phyloP scores from a whole-genome alignment of 2,888 invertebrate species.

The Eurytoma adleriae region DNA sequence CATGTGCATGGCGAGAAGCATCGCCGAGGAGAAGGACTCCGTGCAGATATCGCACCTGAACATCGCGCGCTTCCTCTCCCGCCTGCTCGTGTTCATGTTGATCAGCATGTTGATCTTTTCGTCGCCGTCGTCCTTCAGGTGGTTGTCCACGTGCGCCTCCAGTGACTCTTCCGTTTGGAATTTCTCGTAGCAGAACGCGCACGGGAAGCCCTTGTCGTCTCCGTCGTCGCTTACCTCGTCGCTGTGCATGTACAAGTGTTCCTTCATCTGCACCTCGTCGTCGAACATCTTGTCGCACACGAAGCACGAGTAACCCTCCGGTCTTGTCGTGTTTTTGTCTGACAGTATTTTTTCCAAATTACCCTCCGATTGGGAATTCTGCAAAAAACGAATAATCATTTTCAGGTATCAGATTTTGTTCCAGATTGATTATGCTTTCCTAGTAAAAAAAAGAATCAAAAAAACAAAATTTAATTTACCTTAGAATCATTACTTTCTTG shows the following conservation, averaged over 20 bases:
- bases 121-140: slow-evolving; percentile 71
- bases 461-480: slow-evolving; percentile 8
- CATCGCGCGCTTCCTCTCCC: slow-evolving; percentile 40
- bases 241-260: slow-evolving; percentile 73
- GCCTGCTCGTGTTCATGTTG: slow-evolving; percentile 60
- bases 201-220: slow-evolving; percentile 64
- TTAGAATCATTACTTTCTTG: slow-evolving; percentile 45
- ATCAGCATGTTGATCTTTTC: slow-evolving; percentile 71
- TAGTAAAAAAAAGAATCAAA: neutral
- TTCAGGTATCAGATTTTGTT: too few relatives aligned
- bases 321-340: slow-evolving; percentile 9
- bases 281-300: slow-evolving; percentile 72
- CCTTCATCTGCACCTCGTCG: slow-evolving; percentile 70
- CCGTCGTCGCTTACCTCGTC: slow-evolving; percentile 70
- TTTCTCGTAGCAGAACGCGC: slow-evolving; percentile 71
- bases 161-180: slow-evolving; percentile 69
- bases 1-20: slow-evolving; percentile 70
- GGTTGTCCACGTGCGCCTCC: slow-evolving; percentile 70
- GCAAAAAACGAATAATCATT: neutral
- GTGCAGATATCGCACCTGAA: slow-evolving; percentile 68
- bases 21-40: slow-evolving; percentile 66
- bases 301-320: slow-evolving; percentile 68
- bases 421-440: too few relatives aligned
- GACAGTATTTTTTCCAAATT: slow-evolving; percentile 33
- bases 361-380: neutral